These are phyloP conservation scores for Anastrepha obliqua DNA, from an alignment of 1,140 invertebrate genomes.

Conservation along the genomic window DNA sequence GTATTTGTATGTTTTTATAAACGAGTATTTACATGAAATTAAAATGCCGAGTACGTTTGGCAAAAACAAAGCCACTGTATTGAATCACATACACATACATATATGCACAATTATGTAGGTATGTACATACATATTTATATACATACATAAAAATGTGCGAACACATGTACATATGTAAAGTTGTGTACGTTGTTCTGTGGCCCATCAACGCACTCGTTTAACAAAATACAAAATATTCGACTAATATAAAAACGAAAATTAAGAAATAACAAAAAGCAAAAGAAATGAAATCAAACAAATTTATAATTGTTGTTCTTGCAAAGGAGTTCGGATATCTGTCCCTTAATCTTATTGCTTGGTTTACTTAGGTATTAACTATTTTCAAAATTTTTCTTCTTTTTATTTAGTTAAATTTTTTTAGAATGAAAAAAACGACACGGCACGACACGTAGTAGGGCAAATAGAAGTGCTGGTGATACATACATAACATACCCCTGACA, in stretches of 20 bases:
- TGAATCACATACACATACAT: constrained; percentile 5
- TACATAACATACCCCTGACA: constrained; percentile 87
- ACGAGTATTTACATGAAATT: constrained; percentile 8
- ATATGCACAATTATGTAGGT: background rate
- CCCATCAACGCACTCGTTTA: constrained; percentile 30
- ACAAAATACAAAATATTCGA: constrained; percentile 31
- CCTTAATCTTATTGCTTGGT: constrained; percentile 6
- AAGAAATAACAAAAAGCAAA: background rate
- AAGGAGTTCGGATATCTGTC: constrained; percentile 25
- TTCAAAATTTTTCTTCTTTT: constrained; percentile 55
- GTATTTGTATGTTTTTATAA: background rate
- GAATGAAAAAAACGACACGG: constrained; percentile 73
- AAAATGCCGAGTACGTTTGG: constrained; percentile 8
- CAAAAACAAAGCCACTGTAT: background rate
- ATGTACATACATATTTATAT: background rate
- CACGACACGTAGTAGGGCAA: constrained; percentile 75
- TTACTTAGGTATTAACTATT: constrained; percentile 30
- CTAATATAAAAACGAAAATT: background rate
- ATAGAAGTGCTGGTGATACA: constrained; percentile 79
- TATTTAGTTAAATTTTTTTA: constrained; percentile 56
- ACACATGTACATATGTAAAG: background rate
- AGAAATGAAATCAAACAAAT: background rate
- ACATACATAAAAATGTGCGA: background rate
- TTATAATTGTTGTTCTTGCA: constrained; percentile 22
- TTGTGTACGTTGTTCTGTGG: constrained; percentile 2